Evolutionary conservation across 2,888 invertebrate genomes (phyloP).

Genomic region (Mactromeris polynyma): DNA sequence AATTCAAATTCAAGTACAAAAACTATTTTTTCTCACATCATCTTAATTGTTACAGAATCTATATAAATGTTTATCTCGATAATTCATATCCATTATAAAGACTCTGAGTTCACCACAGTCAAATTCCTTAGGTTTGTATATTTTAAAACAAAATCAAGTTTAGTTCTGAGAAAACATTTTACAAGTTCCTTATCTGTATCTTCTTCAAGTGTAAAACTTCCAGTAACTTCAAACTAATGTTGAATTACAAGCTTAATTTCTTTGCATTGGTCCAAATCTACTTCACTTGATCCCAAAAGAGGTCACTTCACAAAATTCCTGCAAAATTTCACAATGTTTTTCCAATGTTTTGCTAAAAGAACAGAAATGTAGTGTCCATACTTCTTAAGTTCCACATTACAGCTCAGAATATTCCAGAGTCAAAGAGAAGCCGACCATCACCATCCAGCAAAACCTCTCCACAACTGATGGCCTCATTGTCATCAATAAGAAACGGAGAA

Average conservation of each 20-base stretch:
- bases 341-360: not conserved
- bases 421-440: not conserved
- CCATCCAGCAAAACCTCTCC: not conserved
- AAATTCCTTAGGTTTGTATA: not conserved
- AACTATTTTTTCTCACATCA: not conserved
- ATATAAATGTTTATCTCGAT: not conserved
- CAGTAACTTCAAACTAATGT: not conserved
- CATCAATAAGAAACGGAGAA: constrained; percentile 16
- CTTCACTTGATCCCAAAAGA: constrained; percentile 18
- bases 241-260: not conserved
- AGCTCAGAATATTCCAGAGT: not conserved
- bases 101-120: not conserved
- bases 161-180: not conserved
- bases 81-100: not conserved
- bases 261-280: constrained; percentile 22
- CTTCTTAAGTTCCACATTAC: not conserved
- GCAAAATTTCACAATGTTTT: not conserved
- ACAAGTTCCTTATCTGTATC: not conserved
- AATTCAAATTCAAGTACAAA: not conserved
- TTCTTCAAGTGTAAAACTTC: not conserved
- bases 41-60: not conserved
- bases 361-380: not conserved
- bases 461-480: constrained; percentile 8
- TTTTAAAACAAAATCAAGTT: not conserved
- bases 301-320: not conserved